These are phyloP conservation scores for Hassar affinis DNA, from an alignment of 2,113 vertebrate species.

Conservation along the genomic window DNA sequence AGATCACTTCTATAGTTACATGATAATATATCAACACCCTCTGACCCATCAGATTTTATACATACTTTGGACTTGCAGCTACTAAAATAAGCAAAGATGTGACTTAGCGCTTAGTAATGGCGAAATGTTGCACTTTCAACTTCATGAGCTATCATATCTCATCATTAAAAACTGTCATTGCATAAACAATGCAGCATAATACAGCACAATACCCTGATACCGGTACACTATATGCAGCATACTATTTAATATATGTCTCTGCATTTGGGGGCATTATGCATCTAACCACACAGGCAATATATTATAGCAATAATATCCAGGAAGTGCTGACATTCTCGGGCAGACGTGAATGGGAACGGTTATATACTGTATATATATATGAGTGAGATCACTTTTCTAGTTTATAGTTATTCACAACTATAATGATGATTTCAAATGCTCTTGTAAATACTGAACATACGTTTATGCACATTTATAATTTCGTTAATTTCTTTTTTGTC, in stretches of 20 bases:
- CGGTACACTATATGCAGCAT: background rate
- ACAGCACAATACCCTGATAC: background rate
- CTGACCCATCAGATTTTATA: background rate
- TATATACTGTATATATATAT: background rate
- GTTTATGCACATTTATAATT: too few species aligned
- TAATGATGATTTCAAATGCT: background rate
- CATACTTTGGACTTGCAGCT: background rate
- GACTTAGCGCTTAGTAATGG: background rate
- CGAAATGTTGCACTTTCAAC: background rate
- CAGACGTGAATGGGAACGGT: background rate
- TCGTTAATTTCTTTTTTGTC: too few species aligned
- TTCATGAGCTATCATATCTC: too few species aligned
- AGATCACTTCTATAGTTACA: background rate
- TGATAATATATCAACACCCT: background rate
- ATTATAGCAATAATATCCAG: background rate
- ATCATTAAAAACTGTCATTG: background rate
- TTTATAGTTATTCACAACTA: background rate
- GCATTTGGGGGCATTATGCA: background rate
- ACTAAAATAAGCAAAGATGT: background rate
- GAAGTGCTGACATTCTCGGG: background rate
- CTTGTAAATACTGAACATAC: background rate
- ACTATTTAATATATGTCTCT: background rate
- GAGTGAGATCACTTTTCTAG: background rate
- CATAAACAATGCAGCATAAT: background rate
- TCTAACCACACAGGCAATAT: background rate